Evolutionary conservation across 1,140 invertebrate genomes (phyloP), one percentile per base, ranked within the genome.

Genomic region (Vanessa tameamea): DNA sequence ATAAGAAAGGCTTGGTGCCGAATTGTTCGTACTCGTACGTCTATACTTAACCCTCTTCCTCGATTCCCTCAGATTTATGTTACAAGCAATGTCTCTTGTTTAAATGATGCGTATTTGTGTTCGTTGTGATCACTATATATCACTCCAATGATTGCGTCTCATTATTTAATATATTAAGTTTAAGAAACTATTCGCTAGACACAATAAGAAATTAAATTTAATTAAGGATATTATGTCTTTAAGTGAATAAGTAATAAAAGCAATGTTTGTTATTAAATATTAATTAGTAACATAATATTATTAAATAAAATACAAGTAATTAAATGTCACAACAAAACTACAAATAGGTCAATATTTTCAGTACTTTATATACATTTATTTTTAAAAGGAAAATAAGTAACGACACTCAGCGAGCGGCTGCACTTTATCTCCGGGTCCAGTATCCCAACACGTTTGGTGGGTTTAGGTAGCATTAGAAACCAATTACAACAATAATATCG

Each of bases 381-480:
- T 69, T 69, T 47, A 69, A 55, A 69, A 64, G 72, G 47, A 74
- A 74, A 74, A 71, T 75, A 75, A 71, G 77, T 76, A 77, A 71
- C 78, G 55, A 53, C 73, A 70, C 64, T 65, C 73, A n/a, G 78
- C 78, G 79, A 72, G 63, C 61, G 75, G 66, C 75, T 82, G 77
- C 85, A 83, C 85, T 91, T 92, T 92, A 92, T 92, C 90, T 90
- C 90, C 64, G 81, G 57, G 85, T 82, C 87, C 87, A 89, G 75
- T 83, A 88, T 79, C 78, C 81, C 84, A 90, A 92, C 90, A 92
- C 90, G 90, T 92, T 90, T 90, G 87, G 84, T 82, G 86, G 88
- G 84, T 90, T 92, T 92, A 91, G 80, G 86, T 82, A 84, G 89
- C 87, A 92, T 92, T 92, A 92, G 87, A 90, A 92, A 91, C 86